Evolutionary conservation across 2,888 invertebrate species (phyloP).

Genomic region (Cremastinae sp.): DNA sequence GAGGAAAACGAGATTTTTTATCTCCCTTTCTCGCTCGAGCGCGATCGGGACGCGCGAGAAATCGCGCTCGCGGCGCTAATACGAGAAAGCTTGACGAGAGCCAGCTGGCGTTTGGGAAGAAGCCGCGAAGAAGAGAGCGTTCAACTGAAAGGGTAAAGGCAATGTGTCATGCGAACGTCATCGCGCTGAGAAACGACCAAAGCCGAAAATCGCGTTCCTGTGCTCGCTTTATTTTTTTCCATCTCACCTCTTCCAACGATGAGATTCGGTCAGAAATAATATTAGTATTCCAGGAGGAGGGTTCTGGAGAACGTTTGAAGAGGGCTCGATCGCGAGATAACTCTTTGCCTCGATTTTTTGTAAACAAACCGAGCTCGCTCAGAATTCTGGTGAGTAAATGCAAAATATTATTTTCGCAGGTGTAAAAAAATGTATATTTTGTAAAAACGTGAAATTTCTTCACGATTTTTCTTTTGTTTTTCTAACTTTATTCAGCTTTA

Average conservation of each 20-base stretch:
- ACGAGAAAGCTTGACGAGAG: slow-evolving; percentile 64
- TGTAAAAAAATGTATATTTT: too few relatives aligned
- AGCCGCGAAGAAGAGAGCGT: slow-evolving; percentile 52
- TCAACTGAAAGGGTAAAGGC: slow-evolving; percentile 58
- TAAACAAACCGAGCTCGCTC: too few relatives aligned
- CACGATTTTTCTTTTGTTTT: too few relatives aligned
- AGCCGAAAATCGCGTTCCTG: slow-evolving; percentile 34
- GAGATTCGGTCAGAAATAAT: slow-evolving; percentile 52
- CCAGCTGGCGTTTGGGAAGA: slow-evolving; percentile 65
- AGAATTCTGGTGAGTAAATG: neutral
- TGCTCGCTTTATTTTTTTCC: slow-evolving; percentile 6
- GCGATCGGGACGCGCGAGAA: slow-evolving; percentile 29
- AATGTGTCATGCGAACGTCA: slow-evolving; percentile 61
- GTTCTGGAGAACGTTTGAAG: slow-evolving; percentile 28
- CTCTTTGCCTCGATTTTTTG: slow-evolving; percentile 5
- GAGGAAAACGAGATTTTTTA: slow-evolving; percentile 19
- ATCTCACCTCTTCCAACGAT: slow-evolving; percentile 32
- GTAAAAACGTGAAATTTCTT: too few relatives aligned
- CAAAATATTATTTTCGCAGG: too few relatives aligned
- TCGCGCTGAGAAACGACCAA: slow-evolving; percentile 55
- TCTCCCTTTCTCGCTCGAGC: slow-evolving; percentile 6
- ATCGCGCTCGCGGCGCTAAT: slow-evolving; percentile 52
- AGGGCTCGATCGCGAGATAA: slow-evolving; percentile 18
- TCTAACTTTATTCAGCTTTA: too few relatives aligned
- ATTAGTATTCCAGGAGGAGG: slow-evolving; percentile 50